Base-by-base conservation (phyloP, 2,797 vertebrate genomes). In the Cyclura pinguis region DNA sequence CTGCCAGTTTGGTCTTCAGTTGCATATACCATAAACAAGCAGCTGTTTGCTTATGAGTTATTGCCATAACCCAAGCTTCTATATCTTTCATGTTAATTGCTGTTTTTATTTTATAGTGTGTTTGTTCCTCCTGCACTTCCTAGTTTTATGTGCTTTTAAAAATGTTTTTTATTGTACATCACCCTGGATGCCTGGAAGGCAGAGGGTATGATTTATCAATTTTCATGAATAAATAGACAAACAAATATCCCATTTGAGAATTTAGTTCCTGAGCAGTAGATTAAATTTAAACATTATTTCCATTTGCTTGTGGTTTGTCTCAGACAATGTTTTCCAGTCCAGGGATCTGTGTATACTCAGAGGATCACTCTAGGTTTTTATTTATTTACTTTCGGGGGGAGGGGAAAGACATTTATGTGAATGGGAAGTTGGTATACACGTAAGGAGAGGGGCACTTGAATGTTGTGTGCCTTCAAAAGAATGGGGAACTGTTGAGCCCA, bases 11-110 rank as follows among this genome's bases (percentile, higher is more conserved):
- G 67, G 32, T 47, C 24, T 29, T 14, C 18, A 59, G 1, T 35
- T 91, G 7, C 80, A 77, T 2, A 77, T 1, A 81, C 3, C 24
- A 80, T 4, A 87, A 5, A 22, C 4, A 74, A 18, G 0, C 80
- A 89, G 88, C 57, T 69, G 2, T 47, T 6, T 84, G 3, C n/a
- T 55, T 87, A 89, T 29, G 35, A 94, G 82, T 84, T 69, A 92
- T 90, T 93, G 84, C 73, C 80, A 91, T 69, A 89, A 96, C 90
- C 3, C 92, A 93, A 69, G 47, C 82, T 20, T 80, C 47, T 24
- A 59, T 91, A 85, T 64, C 38, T 50, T 78, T 50, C 24, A 27
- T 78, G 27, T 50, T 50, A 78, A 50, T 78, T 78, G 24, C 42
- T 22, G 10, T 24, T 50, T 38, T 78, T 78, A 50, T 78, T 78